Evolutionary conservation across 2,888 invertebrate species (phyloP).

Genomic region (Rotaria macrura): DNA sequence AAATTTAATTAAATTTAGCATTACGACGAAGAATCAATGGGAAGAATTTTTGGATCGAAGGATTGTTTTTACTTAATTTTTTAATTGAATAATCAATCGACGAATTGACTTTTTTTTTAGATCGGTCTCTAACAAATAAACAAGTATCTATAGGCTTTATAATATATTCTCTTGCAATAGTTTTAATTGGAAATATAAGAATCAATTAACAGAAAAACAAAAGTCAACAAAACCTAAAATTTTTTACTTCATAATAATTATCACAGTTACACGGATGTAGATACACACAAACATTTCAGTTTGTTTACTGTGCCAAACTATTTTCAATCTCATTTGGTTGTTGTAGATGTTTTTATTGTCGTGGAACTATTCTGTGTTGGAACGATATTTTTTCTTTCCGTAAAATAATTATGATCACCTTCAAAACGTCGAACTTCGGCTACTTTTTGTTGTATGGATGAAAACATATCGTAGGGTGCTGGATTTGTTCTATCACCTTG

Average conservation of each 20-base stretch:
- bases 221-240: neutral
- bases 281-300: neutral
- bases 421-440: constrained; percentile 1
- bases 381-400: neutral
- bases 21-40: no score
- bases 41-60: no score
- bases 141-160: no score
- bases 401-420: neutral
- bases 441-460: constrained; percentile 1
- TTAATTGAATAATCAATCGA: no score
- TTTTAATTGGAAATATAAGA: neutral
- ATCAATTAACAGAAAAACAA: neutral
- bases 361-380: neutral
- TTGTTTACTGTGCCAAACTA: neutral
- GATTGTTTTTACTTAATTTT: no score
- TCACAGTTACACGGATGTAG: neutral
- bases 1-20: no score
- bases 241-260: neutral
- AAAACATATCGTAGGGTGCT: constrained; percentile 2
- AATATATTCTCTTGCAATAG: neutral
- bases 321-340: neutral
- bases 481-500: neutral
- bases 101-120: no score
- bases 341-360: neutral
- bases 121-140: no score